These are phyloP conservation scores for Chrysemys picta DNA, from an alignment of 2,113 vertebrate genomes.

Conservation along the genomic window DNA sequence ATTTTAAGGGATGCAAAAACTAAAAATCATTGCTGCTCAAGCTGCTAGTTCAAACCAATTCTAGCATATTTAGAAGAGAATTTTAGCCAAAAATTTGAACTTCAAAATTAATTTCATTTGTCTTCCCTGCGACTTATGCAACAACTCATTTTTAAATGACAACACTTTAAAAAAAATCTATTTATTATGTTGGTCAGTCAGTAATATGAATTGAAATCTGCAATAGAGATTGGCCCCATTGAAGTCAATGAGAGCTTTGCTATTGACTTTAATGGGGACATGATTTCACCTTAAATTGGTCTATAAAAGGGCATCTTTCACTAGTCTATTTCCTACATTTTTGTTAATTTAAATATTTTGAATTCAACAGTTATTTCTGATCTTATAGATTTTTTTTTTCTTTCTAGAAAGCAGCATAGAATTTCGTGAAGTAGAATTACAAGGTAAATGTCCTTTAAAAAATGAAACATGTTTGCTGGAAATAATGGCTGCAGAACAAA, in stretches of 20 bases:
- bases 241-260: not conserved
- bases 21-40: not conserved
- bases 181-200: not conserved
- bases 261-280: not conserved
- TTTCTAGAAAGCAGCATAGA: not conserved
- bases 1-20: not conserved
- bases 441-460: not conserved
- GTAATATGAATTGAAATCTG: not conserved
- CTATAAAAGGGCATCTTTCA: not conserved
- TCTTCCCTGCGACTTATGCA: not conserved
- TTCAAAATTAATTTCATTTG: not conserved
- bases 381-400: not conserved
- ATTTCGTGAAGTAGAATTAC: not conserved
- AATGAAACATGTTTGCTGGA: not conserved
- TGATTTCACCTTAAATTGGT: not conserved
- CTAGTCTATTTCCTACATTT: not conserved
- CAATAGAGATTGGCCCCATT: not conserved
- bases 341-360: not conserved
- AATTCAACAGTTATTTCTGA: not conserved
- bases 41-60: not conserved
- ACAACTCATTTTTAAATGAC: not conserved
- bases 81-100: not conserved
- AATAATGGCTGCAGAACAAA: not conserved
- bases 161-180: not conserved
- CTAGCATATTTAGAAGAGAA: not conserved